Conservation (phyloP, 2,797 vertebrate species). For the Centropyge bicolor region DNA sequence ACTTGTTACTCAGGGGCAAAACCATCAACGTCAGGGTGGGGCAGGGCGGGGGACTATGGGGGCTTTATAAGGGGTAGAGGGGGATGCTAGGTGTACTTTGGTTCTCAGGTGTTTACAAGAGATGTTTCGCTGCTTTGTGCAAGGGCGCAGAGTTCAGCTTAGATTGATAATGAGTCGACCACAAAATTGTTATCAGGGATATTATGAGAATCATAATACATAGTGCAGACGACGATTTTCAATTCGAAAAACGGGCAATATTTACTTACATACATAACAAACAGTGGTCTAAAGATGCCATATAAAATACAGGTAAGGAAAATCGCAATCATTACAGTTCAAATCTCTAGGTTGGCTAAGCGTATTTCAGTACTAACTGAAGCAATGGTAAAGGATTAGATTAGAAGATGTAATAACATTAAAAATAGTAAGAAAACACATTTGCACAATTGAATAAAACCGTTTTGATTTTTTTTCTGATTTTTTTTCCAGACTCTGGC, state of each 20-base stretch:
- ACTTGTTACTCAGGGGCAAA: conserved; percentile 47
- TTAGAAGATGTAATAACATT: conserved; percentile 88
- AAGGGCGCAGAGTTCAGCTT: conserved; percentile 81
- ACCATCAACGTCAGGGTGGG: conserved; percentile 33
- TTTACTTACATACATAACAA: conserved; percentile 85
- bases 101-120: conserved; percentile 80
- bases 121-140: conserved; percentile 82
- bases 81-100: conserved; percentile 79
- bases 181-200: conserved; percentile 66
- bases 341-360: conserved; percentile 89
- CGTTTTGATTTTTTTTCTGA: conserved; percentile 79
- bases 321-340: conserved; percentile 87
- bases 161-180: conserved; percentile 63
- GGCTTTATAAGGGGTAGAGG: conserved; percentile 30
- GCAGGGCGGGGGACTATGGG: conserved; percentile 12
- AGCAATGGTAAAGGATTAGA: conserved; percentile 89
- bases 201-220: conserved; percentile 73
- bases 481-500: conserved; percentile 83
- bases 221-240: conserved; percentile 81
- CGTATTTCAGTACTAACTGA: conserved; percentile 89
- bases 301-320: conserved; percentile 88
- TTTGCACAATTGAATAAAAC: conserved; percentile 87
- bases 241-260: conserved; percentile 77
- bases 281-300: conserved; percentile 87
- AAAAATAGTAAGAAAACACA: conserved; percentile 87